phyloP scores from a whole-genome alignment of 1,140 invertebrate genomes.

The Nasonia giraulti region DNA sequence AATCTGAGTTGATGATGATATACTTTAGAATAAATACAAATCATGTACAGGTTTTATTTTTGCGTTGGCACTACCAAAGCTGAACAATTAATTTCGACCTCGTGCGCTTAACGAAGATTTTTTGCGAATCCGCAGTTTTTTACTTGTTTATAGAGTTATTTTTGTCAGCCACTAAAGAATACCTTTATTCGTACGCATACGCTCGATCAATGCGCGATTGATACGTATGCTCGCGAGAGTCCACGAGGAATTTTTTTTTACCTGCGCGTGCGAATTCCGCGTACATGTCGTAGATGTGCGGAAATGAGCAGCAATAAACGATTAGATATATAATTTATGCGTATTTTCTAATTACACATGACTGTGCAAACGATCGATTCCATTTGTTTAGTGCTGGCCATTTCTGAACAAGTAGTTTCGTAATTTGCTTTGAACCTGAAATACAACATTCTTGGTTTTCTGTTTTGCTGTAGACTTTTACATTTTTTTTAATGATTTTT shows the following conservation, averaged over 20 bases:
- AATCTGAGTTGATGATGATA: not conserved
- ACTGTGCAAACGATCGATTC: too few relatives aligned
- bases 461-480: not conserved
- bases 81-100: too few relatives aligned
- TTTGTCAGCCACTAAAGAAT: not conserved
- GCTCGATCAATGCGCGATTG: not conserved
- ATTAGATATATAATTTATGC: too few relatives aligned
- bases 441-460: not conserved
- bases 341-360: too few relatives aligned
- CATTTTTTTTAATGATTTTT: not conserved
- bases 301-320: slow-evolving; percentile 28
- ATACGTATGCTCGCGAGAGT: slow-evolving; percentile 29
- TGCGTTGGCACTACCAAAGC: not conserved
- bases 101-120: too few relatives aligned
- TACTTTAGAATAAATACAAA: not conserved
- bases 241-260: slow-evolving; percentile 34
- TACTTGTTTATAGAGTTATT: too few relatives aligned
- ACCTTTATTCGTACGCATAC: slow-evolving; percentile 26
- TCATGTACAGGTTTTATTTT: slow-evolving; percentile 40
- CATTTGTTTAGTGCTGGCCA: not conserved
- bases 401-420: not conserved
- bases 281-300: slow-evolving; percentile 11
- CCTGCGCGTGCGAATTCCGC: slow-evolving; percentile 3
- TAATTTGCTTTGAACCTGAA: not conserved
- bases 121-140: too few relatives aligned